phyloP scores from a whole-genome alignment of 2,888 invertebrate genomes.

The Parasteatoda lunata region DNA sequence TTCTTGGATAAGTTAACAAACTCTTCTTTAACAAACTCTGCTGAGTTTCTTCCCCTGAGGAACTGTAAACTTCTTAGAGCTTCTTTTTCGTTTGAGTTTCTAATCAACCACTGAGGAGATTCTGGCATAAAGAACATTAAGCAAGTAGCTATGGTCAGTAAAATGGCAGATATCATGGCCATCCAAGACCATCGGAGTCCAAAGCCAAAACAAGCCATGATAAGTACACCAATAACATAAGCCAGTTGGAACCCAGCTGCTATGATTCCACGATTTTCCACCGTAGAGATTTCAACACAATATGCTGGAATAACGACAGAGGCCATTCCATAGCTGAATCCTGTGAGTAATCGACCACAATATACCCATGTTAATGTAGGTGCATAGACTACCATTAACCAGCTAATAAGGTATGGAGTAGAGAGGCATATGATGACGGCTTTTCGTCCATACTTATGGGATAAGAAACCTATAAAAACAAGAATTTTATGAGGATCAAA shows the following conservation, averaged over 20 bases:
- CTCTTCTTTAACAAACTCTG: conserved; percentile 55
- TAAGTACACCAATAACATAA: conserved; percentile 55
- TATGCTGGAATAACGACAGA: conserved; percentile 66
- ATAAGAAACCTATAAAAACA: conserved; percentile 27
- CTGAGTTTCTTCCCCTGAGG: conserved; percentile 71
- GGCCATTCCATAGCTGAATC: conserved; percentile 59
- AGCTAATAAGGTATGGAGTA: conserved; percentile 73
- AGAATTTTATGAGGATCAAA: too few species aligned
- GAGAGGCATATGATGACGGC: conserved; percentile 70
- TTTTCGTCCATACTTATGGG: conserved; percentile 72
- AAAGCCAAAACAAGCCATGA: conserved; percentile 44
- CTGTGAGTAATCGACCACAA: conserved; percentile 54
- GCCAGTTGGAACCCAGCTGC: conserved; percentile 59
- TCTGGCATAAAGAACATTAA: conserved; percentile 67
- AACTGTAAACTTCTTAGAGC: conserved; percentile 71
- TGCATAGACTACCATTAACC: conserved; percentile 71
- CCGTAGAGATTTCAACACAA: conserved; percentile 66
- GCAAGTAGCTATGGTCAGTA: conserved; percentile 9
- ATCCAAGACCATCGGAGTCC: conserved; percentile 57
- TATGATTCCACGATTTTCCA: conserved; percentile 59
- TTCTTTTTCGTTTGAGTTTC: conserved; percentile 26
- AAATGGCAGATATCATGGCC: conserved; percentile 33
- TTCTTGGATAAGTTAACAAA: conserved; percentile 25
- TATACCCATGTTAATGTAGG: conserved; percentile 32
- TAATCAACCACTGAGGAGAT: conserved; percentile 65